These are phyloP conservation scores for Paguma larvata DNA, from an alignment of 2,797 vertebrate genomes.

Conservation along the genomic window DNA sequence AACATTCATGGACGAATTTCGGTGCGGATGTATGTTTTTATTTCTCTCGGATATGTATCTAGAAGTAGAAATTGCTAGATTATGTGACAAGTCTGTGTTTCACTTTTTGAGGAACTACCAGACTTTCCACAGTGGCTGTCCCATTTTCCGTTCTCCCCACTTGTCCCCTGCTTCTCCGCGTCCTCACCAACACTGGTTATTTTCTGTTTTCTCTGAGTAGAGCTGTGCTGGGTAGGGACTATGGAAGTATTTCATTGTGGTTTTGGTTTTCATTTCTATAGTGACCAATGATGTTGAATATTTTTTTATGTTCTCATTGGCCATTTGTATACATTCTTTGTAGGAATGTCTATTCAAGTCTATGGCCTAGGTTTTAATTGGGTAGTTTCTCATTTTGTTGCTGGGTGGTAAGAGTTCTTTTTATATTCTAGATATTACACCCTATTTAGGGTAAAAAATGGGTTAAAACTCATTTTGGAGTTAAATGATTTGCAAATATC, in stretches of 20 bases:
- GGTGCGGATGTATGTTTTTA: neutral
- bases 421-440: neutral
- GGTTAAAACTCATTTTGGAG: too few species aligned
- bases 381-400: neutral
- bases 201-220: neutral
- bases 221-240: neutral
- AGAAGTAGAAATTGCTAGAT: neutral
- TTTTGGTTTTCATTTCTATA: neutral
- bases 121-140: neutral
- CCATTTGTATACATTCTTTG: neutral
- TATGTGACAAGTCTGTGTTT: neutral
- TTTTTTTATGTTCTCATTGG: neutral
- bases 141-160: neutral
- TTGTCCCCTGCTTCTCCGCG: neutral
- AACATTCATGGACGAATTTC: neutral
- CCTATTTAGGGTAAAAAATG: neutral
- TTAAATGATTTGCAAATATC: neutral
- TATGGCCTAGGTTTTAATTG: neutral
- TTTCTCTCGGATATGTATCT: neutral
- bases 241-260: neutral
- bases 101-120: neutral
- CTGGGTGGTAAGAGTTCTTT: neutral
- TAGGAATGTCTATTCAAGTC: neutral
- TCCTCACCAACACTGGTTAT: neutral
- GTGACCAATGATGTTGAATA: neutral